Evolutionary conservation across 2,113 vertebrate species (phyloP), one percentile per base, ranked within the genome.

Genomic region (Rhineura floridana): DNA sequence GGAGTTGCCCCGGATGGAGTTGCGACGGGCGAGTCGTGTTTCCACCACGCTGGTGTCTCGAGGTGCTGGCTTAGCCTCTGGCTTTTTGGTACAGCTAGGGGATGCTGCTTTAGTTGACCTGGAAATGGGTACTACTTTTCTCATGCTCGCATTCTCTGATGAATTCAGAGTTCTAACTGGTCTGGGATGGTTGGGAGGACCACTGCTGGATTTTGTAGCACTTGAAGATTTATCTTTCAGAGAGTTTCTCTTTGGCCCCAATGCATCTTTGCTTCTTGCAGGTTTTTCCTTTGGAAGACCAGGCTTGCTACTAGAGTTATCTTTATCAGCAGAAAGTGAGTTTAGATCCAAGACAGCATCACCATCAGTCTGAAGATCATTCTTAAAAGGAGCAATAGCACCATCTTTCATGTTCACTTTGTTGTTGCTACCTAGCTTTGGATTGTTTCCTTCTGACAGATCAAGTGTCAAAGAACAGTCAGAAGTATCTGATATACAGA

Each of bases 91-190:
- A 30, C 72, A 94, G 82, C 95, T 97, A 0, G 92, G 83, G 28
- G 87, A 62, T 50, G 80, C 80, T 0, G 96, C 92, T 88, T 97
- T 96, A 87, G 91, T 96, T 4, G 96, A 93, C 87, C 97, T 98
- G 88, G 96, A 97, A 86, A 99, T 98, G 76, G 98, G 98, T 44
- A 99, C 98, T 3, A 99, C 98, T 88, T 98, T 99, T 77, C 98
- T 97, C 97, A 99, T 97, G 59, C 96, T 97, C 91, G 98, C 97
- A 33, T 93, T 98, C 94, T 99, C 98, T 0, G 96, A 97, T 90
- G 94, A 92, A 19, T 96, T 98, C 92, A 98, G 91, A 12, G 95
- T 98, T 88, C 98, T 96, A 62, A 98, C 94, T 0, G 95, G 91
- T 62, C 95, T 98, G 50, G 96, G 78, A 30, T 87, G 77, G 90